Base-by-base conservation (phyloP, 2,888 invertebrate genomes). In the Physocephala rufipes region DNA sequence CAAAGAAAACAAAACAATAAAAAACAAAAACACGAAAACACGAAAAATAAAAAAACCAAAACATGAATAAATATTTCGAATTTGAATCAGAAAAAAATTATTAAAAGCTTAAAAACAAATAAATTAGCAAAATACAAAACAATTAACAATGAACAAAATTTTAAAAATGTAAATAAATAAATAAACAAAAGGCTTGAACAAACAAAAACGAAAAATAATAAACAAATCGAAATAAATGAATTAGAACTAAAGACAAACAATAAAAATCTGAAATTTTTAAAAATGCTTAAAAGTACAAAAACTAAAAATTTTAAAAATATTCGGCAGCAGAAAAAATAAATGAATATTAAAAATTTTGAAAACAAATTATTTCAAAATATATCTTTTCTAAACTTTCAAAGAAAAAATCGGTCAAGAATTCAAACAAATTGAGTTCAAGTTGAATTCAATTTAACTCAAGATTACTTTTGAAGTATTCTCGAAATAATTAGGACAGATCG, bases 361-460 rank as follows among this genome's bases (percentile, higher is more conserved):
- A 28, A 5, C 13, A 61, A 61, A 16, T 30, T 15, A 19, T 28
- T 65, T 65, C n/a, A 49, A 16, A 53, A 21, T 24, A 21, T 51
- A 67, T 58, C 24, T 24, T 21, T 26, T 26, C 15, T 15, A 61
- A 28, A n/a, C 16, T 21, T 53, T 45, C 19, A 19, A 36, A 1
- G 16, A 28, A 26, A n/a, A n/a, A n/a, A n/a, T n/a, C n/a, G 5
- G 36, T 36, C 9, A 36, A 36, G 36, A 36, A 45, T 24, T 47
- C n/a, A 49, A 24, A 21, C 21, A 4, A 61, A 61, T 67, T 61
- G 59, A 45, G 61, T 30, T 61, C 67, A 67, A 67, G 67, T 61
- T 47, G 19, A 67, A 5, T 36, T 43, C 21, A 66, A 43, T 66
- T 53, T 24, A 49, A 65, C 21, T 53, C n/a, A n/a, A n/a, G n/a